Percentiles rank a stretch among this genome's conserved stretches.
These are phyloP conservation scores for Synergus laeviventris DNA, from an alignment of 2,888 invertebrate genomes.

Conservation along the genomic window DNA sequence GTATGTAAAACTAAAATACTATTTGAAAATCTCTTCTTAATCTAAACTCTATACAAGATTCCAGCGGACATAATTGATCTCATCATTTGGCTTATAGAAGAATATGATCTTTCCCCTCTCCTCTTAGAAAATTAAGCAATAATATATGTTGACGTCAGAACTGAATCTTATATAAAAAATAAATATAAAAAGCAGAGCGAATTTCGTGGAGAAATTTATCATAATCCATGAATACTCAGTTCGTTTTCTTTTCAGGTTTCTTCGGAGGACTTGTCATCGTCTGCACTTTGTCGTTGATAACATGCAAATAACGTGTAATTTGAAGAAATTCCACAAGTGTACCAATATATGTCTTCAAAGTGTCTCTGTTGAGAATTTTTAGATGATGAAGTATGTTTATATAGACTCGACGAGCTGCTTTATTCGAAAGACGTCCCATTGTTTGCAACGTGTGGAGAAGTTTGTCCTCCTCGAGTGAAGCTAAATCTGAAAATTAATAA, in stretches of 20 bases:
- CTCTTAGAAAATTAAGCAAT: background rate
- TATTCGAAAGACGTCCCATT: conserved; percentile 84
- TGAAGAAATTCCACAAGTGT: conserved; percentile 69
- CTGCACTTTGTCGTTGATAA: conserved; percentile 57
- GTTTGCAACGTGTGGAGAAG: conserved; percentile 85
- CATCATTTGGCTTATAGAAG: background rate
- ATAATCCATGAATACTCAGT: conserved; percentile 11
- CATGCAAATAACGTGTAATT: conserved; percentile 64
- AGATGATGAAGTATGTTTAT: conserved; percentile 81
- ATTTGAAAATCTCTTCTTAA: conserved; percentile 28
- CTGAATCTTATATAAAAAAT: conserved; percentile 28
- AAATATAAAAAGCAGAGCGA: conserved; percentile 24
- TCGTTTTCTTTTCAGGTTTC: conserved; percentile 38
- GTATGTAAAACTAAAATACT: conserved; percentile 15
- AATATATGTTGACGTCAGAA: background rate
- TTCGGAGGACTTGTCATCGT: conserved; percentile 48
- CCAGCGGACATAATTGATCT: background rate
- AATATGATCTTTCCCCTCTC: conserved; percentile 16
- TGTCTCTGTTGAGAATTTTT: conserved; percentile 71
- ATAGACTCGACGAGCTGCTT: conserved; percentile 84
- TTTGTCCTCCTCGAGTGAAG: conserved; percentile 80
- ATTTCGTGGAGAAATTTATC: background rate
- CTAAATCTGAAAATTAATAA: conserved; percentile 76
- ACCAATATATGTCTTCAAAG: conserved; percentile 64
- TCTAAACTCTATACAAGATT: background rate